A percentile compares a stretch with the other conserved stretches of the same genome.
Conservation (phyloP, 2,797 vertebrate genomes). For the Ambastaia sidthimunki region DNA sequence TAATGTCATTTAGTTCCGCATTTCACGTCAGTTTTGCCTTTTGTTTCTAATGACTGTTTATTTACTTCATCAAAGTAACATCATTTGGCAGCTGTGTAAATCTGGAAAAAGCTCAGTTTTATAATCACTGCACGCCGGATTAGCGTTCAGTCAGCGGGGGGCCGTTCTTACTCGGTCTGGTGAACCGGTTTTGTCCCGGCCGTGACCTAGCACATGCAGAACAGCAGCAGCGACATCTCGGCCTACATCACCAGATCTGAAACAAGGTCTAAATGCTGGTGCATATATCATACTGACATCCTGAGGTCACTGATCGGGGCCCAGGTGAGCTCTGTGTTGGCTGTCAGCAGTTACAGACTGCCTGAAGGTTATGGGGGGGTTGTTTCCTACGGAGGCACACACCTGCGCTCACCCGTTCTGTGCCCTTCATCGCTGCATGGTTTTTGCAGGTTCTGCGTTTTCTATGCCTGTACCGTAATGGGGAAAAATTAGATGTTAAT, state of each 20-base stretch:
- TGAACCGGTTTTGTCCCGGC: slow-evolving; percentile 41
- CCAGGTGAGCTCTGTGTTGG: slow-evolving; percentile 53
- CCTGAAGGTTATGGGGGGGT: slow-evolving; percentile 57
- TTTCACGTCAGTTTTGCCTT: not conserved
- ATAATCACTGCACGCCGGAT: slow-evolving; percentile 45
- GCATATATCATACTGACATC: slow-evolving; percentile 62
- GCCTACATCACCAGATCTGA: slow-evolving; percentile 51
- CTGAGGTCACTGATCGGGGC: slow-evolving; percentile 53
- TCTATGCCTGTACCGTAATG: slow-evolving; percentile 11
- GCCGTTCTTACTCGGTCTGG: slow-evolving; percentile 46
- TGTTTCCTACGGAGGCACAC: slow-evolving; percentile 54
- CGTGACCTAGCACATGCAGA: slow-evolving; percentile 59
- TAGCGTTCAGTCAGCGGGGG: slow-evolving; percentile 44
- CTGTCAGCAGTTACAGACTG: slow-evolving; percentile 41
- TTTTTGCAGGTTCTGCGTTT: slow-evolving; percentile 51
- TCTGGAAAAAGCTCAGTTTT: slow-evolving; percentile 43
- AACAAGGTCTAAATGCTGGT: slow-evolving; percentile 43
- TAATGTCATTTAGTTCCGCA: not conserved
- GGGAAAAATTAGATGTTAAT: too few relatives aligned
- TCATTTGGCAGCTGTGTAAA: slow-evolving; percentile 9
- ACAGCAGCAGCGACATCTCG: slow-evolving; percentile 56
- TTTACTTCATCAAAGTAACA: slow-evolving; percentile 12
- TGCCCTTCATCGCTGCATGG: slow-evolving; percentile 34
- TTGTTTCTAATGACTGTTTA: not conserved
- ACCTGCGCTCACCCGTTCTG: slow-evolving; percentile 52